Conservation (phyloP, 2,888 invertebrate species). For the Agrypnus murinus region DNA sequence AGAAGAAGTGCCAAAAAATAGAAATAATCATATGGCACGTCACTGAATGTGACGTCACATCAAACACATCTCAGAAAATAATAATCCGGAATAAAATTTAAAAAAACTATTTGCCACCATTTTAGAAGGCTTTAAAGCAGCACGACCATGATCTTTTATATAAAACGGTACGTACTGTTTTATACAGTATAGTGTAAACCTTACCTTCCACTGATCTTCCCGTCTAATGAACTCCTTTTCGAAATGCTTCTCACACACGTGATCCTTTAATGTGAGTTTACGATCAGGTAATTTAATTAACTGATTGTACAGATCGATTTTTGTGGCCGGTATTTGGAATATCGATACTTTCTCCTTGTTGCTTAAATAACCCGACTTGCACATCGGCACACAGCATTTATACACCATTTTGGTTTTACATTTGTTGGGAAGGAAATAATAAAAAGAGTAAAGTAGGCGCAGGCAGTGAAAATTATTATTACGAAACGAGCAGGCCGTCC, state of each 20-base stretch:
- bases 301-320: background rate
- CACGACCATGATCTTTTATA: too few relatives aligned
- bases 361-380: background rate
- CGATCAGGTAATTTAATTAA: constrained; percentile 1
- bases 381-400: constrained; percentile 4
- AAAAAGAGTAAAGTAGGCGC: background rate
- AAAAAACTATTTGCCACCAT: too few relatives aligned
- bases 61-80: too few relatives aligned
- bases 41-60: too few relatives aligned
- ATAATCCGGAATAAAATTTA: too few relatives aligned
- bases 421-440: too few relatives aligned
- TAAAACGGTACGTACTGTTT: too few relatives aligned
- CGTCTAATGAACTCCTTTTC: background rate
- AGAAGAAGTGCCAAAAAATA: too few relatives aligned
- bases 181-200: background rate
- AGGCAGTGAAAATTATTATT: too few relatives aligned
- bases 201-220: constrained; percentile 2
- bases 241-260: constrained; percentile 3
- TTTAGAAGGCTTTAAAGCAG: too few relatives aligned
- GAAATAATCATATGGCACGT: too few relatives aligned
- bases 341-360: constrained; percentile 9
- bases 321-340: constrained; percentile 1
- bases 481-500: too few relatives aligned
- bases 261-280: background rate
- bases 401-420: constrained; percentile 4